Conservation (phyloP, 2,888 invertebrate genomes). For the Xestia rhomboidea region DNA sequence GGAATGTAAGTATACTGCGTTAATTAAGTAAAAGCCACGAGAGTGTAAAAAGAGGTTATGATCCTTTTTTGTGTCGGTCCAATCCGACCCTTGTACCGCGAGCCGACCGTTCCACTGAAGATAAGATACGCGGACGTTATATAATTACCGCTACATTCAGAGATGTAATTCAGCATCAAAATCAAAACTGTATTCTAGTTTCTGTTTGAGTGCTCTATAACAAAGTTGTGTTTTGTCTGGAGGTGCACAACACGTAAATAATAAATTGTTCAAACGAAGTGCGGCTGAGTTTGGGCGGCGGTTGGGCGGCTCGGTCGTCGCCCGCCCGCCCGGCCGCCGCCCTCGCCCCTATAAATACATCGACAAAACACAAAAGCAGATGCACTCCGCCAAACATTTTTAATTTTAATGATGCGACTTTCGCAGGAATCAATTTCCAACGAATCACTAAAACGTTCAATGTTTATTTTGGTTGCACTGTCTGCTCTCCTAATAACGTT, state of each 20-base stretch:
- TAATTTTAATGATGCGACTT: conserved; percentile 79
- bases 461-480: conserved; percentile 56
- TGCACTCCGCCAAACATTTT: conserved; percentile 79
- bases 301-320: conserved; percentile 69
- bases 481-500: conserved; percentile 50
- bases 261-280: conserved; percentile 56
- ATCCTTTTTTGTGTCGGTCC: conserved; percentile 48
- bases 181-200: conserved; percentile 13
- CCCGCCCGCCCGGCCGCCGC: conserved; percentile 71
- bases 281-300: conserved; percentile 62
- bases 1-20: conserved; percentile 30
- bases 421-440: conserved; percentile 72
- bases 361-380: conserved; percentile 80
- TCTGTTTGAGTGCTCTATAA: conserved; percentile 11
- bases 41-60: conserved; percentile 41
- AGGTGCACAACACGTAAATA: conserved; percentile 58
- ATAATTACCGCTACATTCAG: conserved; percentile 30
- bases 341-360: conserved; percentile 85
- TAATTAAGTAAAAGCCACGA: conserved; percentile 56
- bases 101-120: conserved; percentile 25
- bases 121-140: conserved; percentile 38
- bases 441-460: conserved; percentile 53
- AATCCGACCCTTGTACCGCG: conserved; percentile 44
- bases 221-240: conserved; percentile 50
- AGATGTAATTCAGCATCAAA: conserved; percentile 16